These are phyloP conservation scores for Nomada hirtipes DNA, from an alignment of 2,888 invertebrate species.

Conservation along the genomic window DNA sequence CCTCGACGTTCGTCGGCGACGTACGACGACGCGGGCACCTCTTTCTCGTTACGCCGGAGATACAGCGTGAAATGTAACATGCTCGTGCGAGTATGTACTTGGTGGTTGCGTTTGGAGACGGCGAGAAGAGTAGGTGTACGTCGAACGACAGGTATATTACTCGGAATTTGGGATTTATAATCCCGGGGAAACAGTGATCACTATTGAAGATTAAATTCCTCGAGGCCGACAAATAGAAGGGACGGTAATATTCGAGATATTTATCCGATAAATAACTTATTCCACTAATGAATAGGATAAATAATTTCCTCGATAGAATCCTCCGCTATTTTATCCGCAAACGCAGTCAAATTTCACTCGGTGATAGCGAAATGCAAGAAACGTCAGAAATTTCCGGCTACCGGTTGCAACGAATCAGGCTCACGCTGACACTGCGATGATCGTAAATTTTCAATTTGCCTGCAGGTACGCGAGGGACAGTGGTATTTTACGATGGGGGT, in stretches of 20 bases:
- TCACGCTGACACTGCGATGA: no score
- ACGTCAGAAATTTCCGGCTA: no score
- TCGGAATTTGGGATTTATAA: background rate
- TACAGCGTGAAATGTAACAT: background rate
- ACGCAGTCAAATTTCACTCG: no score
- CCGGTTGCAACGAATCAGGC: background rate
- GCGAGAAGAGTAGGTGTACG: background rate
- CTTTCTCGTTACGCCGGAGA: background rate
- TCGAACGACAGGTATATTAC: background rate
- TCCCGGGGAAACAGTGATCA: background rate
- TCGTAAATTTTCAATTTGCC: conserved; percentile 10
- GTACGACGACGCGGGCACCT: background rate
- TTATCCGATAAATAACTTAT: background rate
- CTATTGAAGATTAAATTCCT: background rate
- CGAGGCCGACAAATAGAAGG: background rate
- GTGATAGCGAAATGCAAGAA: no score
- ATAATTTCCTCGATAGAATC: no score
- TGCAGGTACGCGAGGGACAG: background rate
- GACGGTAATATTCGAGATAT: background rate
- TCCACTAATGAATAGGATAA: no score
- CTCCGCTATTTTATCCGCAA: no score
- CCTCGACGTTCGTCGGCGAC: background rate
- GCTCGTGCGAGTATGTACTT: background rate
- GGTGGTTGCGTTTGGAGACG: background rate
- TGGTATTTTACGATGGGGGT: conserved; percentile 18